phyloP scores from a whole-genome alignment of 2,113 vertebrate species.

The Cathartes aura region DNA sequence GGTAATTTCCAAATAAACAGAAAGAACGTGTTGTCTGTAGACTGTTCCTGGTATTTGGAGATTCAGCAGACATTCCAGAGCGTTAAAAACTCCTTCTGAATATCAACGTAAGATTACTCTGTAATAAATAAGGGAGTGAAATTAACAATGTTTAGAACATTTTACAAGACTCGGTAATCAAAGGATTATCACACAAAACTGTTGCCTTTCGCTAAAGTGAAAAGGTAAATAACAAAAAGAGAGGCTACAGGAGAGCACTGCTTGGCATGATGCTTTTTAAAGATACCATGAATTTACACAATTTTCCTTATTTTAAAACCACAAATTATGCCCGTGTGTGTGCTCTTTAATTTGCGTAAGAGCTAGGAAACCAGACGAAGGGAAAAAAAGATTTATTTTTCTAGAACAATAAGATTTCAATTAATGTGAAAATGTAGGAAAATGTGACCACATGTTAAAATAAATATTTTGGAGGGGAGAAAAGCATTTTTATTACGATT shows the following conservation, averaged over 20 bases:
- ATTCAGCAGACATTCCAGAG: neutral
- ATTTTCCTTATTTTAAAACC: slow-evolving; percentile 49
- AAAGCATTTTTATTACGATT: slow-evolving; percentile 68
- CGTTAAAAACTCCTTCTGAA: neutral
- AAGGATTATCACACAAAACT: neutral
- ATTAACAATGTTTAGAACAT: neutral
- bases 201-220: neutral
- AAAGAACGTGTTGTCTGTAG: neutral
- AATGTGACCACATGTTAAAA: slow-evolving; percentile 72
- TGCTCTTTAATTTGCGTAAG: neutral
- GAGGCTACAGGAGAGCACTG: neutral
- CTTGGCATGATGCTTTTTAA: slow-evolving; percentile 33
- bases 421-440: slow-evolving; percentile 70
- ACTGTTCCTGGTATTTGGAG: neutral
- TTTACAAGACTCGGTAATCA: neutral
- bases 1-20: slow-evolving; percentile 1
- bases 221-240: neutral
- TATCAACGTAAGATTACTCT: neutral
- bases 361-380: neutral
- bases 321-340: neutral
- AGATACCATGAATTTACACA: slow-evolving; percentile 24
- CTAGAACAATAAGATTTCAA: slow-evolving; percentile 66
- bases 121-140: neutral
- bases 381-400: slow-evolving; percentile 8
- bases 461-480: slow-evolving; percentile 67